These are phyloP conservation scores for Benitochromis conjunctus DNA, from an alignment of 2,113 vertebrate genomes.

Conservation along the genomic window DNA sequence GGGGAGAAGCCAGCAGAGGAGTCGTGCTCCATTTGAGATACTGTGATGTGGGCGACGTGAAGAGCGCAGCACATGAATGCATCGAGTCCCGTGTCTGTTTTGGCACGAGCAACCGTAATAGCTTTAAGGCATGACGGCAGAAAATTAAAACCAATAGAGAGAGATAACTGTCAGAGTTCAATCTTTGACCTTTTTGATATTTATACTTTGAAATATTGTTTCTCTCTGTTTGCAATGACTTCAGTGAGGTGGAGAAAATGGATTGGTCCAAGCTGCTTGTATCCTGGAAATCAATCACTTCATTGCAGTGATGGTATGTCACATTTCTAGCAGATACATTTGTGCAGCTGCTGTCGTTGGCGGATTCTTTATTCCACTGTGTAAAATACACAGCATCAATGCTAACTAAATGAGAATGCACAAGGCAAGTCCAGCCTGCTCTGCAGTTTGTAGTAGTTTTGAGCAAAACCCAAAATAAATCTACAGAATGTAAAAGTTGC, in stretches of 20 bases:
- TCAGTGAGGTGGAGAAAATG: slow-evolving; percentile 14
- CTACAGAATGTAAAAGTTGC: not conserved
- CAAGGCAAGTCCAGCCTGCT: not conserved
- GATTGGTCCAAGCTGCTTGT: slow-evolving; percentile 13
- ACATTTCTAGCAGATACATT: slow-evolving; percentile 21
- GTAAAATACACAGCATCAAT: not conserved
- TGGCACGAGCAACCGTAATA: slow-evolving; percentile 25
- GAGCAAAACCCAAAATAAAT: not conserved
- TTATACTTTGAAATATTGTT: slow-evolving; percentile 28
- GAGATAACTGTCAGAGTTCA: slow-evolving; percentile 40
- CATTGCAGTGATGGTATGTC: slow-evolving; percentile 1
- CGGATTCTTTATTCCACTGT: not conserved
- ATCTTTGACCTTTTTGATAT: slow-evolving; percentile 41
- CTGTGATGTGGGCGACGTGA: slow-evolving; percentile 59
- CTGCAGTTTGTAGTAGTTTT: not conserved
- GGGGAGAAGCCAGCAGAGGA: slow-evolving; percentile 1
- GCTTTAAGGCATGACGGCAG: slow-evolving; percentile 35
- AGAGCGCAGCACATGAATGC: slow-evolving; percentile 33
- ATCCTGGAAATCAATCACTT: slow-evolving; percentile 36
- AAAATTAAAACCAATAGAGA: slow-evolving; percentile 45
- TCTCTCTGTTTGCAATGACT: slow-evolving; percentile 16
- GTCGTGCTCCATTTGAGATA: slow-evolving; percentile 42
- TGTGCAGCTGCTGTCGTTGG: slow-evolving; percentile 56
- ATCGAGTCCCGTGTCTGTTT: slow-evolving; percentile 28
- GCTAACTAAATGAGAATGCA: not conserved